Base-by-base conservation (phyloP, 2,113 vertebrate genomes). In the Hippopotamus amphibius region DNA sequence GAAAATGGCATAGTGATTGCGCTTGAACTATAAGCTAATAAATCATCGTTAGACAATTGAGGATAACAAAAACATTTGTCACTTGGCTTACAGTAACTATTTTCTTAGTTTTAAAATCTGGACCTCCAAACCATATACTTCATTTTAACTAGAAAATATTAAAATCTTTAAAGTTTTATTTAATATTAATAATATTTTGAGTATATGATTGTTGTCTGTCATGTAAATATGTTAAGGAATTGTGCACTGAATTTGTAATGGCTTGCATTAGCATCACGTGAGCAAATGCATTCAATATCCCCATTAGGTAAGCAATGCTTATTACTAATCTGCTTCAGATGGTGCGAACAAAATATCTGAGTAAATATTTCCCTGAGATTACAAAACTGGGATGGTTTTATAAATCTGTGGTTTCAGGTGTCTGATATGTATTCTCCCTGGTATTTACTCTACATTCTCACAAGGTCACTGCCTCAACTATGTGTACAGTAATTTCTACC, bases 91-190 rank as follows among this genome's bases (percentile, higher is more conserved):
- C 24, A 30, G 33, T 33, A 92, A 81, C 28, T 74, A 9, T 76
- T 76, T 80, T 41, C 84, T 88, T 88, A 41, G 57, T 95, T 95
- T 97, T 96, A 88, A 93, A 91, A 65, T 6, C 22, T 13, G 74
- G 84, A 50, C 48, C 80, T 83, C 43, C n/a, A 94, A 69, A 68
- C 12, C 24, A 84, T 92, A 43, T 68, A 57, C 2, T 89, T 21
- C 46, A 90, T 90, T 46, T 79, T 90, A 79, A 84, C 4, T 16
- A 83, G 19, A 83, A 63, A 53, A 92, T 48, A 76, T 57, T 65
- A 59, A 93, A 57, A 65, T 37, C 1, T 74, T 84, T 57, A 79
- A 53, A 33, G 1, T 63, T 76, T 63, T 85, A 50, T 90, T 71
- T 71, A 59, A 30, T 82, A 69, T 84, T 91, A 57, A 57, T 71